Conservation (phyloP, 2,113 vertebrate genomes). For the Mesitornis unicolor region DNA sequence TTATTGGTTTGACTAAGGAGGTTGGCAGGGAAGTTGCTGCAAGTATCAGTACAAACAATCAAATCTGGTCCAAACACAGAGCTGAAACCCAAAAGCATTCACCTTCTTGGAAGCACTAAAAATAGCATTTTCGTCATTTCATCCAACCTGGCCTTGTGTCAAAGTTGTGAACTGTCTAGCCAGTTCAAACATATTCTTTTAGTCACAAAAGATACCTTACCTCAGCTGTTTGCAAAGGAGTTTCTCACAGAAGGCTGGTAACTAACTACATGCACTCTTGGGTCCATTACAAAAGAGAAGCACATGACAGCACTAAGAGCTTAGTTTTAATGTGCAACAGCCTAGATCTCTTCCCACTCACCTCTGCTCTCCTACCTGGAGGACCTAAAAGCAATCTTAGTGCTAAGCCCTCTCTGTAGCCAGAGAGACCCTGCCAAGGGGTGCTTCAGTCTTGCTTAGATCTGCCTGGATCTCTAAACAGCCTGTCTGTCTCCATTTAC, state of each 20-base stretch:
- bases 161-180: neutral
- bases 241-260: neutral
- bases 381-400: neutral
- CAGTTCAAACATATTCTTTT: neutral
- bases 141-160: neutral
- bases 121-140: neutral
- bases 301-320: neutral
- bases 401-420: neutral
- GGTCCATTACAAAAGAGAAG: neutral
- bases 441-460: neutral
- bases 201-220: neutral
- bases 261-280: neutral
- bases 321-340: neutral
- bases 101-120: neutral
- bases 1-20: conserved; percentile 74
- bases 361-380: neutral
- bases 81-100: conserved; percentile 3
- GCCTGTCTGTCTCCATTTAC: neutral
- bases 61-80: conserved; percentile 10
- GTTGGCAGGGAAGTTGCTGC: conserved; percentile 58
- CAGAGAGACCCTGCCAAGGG: neutral
- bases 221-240: neutral
- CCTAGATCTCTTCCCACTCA: neutral
- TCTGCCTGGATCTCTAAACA: neutral
- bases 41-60: conserved; percentile 47